A percentile compares a stretch with the other conserved stretches of the same genome.
Conservation (phyloP, 2,888 invertebrate species). For the Ditylenchus weischeri region DNA sequence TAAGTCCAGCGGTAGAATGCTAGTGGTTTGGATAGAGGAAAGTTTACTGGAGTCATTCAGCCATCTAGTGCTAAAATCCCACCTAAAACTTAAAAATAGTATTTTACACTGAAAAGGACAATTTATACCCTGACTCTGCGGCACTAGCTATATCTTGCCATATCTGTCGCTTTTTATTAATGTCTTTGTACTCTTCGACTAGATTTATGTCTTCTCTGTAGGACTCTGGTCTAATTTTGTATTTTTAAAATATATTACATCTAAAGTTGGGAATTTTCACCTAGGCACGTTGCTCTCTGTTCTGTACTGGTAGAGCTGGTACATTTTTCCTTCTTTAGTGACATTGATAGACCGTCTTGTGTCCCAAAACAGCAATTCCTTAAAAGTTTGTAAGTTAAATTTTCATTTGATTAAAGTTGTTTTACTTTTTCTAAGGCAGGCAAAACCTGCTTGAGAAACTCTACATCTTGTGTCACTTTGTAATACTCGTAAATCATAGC, state of each 20-base stretch:
- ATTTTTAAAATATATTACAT: neutral
- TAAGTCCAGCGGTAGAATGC: constrained; percentile 77
- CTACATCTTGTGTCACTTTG: constrained; percentile 70
- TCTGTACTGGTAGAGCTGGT: constrained; percentile 69
- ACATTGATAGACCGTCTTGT: neutral
- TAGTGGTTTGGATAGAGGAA: constrained; percentile 68
- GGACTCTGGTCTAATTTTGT: constrained; percentile 71
- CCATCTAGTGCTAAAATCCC: constrained; percentile 93
- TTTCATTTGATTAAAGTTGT: constrained; percentile 21
- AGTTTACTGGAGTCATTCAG: constrained; percentile 69
- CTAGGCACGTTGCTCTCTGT: constrained; percentile 46
- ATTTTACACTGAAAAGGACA: neutral
- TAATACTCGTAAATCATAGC: constrained; percentile 69
- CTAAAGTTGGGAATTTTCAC: neutral
- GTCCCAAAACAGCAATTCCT: constrained; percentile 14
- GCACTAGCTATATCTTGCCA: constrained; percentile 78
- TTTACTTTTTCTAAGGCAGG: constrained; percentile 60
- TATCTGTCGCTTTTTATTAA: constrained; percentile 37
- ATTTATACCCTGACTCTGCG: constrained; percentile 75
- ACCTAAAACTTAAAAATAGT: constrained; percentile 58
- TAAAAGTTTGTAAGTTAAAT: too few relatives aligned
- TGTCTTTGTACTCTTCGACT: constrained; percentile 23
- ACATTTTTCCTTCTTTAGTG: neutral
- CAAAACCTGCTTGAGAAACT: constrained; percentile 65
- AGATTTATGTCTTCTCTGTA: constrained; percentile 65